Conservation (phyloP, 2,113 vertebrate species). For the Muntiacus muntjak region DNA sequence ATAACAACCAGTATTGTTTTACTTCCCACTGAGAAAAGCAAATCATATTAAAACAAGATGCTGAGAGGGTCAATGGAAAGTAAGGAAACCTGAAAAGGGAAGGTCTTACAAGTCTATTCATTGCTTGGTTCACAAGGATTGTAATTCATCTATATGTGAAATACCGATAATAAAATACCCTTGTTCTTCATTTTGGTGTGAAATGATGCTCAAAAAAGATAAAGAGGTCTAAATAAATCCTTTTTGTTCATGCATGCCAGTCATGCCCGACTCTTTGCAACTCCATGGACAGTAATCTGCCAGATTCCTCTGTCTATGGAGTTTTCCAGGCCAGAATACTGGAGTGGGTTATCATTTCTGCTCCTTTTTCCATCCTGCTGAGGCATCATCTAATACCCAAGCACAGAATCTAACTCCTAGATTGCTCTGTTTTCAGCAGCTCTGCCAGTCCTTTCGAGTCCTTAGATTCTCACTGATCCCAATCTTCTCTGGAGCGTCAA, state of each 20-base stretch:
- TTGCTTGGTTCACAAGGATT: neutral
- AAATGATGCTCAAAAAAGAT: neutral
- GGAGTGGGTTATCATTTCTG: neutral
- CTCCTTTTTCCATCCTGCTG: neutral
- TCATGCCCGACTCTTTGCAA: accelerated
- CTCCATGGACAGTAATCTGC: neutral
- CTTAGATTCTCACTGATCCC: neutral
- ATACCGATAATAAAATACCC: neutral
- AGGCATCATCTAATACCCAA: neutral
- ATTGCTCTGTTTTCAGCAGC: neutral
- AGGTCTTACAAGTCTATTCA: neutral
- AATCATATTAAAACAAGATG: neutral
- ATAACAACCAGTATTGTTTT: neutral
- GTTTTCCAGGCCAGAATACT: neutral
- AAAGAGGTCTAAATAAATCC: neutral
- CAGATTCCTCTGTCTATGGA: neutral
- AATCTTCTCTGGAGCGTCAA: neutral
- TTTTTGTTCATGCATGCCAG: neutral
- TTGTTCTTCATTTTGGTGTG: neutral
- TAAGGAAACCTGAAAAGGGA: neutral
- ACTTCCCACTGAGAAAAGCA: neutral
- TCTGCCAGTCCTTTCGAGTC: neutral
- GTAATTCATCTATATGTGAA: neutral
- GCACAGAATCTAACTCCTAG: neutral
- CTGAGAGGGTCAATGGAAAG: neutral